Base-by-base conservation (phyloP, 1,140 invertebrate species). In the Leucophenga varia region DNA sequence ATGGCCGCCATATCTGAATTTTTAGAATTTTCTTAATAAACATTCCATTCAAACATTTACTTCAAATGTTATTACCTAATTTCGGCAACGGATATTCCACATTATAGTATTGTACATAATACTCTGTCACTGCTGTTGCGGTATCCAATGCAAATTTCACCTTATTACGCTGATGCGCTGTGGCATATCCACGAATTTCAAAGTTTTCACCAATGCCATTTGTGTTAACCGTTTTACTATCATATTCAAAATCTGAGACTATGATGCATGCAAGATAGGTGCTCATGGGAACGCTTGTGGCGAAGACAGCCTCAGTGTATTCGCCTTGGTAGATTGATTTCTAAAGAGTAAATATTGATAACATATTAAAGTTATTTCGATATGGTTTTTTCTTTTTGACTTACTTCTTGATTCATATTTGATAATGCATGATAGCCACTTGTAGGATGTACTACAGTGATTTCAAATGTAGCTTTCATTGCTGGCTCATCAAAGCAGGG, bases 401-500 rank as follows among this genome's bases (percentile, higher is more conserved):
- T 48, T 41, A 64, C 60, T 19, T 46, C 16, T 51, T 76, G 69
- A 72, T 80, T 77, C 89, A 92, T 93, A 63, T 93, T 93, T 1
- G 89, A 92, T 8, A 94, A 75, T 2, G 89, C 87, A 28, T 80
- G 78, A 61, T 91, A 90, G n/a, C 79, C 67, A 1, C 56, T 59
- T 32, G 73, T 74, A 1, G 88, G 88, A 67, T 86, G 84, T 1
- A 89, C 83, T 2, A 97, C 69, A 10, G 84, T 84, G 6, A 96
- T 83, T 12, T 80, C 80, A 77, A 88, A 98, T 42, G 84, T 86
- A 3, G 95, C 91, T 79, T 98, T 98, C 65, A 95, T 87, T 17
- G 86, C 82, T 0, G 96, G 95, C 72, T 98, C 95, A 77, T 98
- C 96, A 70, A 96, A 96, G 72, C 94, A 97, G 0, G 95, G 95